Evolutionary conservation across 2,113 vertebrate genomes (phyloP).

Genomic region (Pollimyrus isidori): DNA sequence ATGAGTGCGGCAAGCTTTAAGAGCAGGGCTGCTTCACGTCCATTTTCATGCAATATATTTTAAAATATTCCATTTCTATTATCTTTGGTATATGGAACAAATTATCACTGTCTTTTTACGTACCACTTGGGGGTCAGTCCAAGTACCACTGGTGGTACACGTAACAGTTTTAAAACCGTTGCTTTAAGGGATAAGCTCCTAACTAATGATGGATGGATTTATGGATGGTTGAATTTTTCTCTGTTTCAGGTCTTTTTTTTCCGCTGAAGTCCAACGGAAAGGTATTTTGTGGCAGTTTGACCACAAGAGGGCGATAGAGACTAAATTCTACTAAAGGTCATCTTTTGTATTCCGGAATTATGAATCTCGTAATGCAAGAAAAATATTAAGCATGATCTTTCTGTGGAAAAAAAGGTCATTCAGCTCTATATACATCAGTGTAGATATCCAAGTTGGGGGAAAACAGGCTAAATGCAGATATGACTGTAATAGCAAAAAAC

Average conservation of each 20-base stretch:
- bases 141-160: no score
- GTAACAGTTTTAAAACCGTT: not conserved
- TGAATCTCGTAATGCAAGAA: not conserved
- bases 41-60: not conserved
- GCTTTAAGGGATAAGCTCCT: not conserved
- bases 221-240: not conserved
- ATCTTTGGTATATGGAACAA: not conserved
- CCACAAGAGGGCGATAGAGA: not conserved
- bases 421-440: not conserved
- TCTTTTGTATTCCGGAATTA: not conserved
- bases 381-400: not conserved
- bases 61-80: not conserved
- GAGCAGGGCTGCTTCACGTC: not conserved
- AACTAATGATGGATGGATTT: not conserved
- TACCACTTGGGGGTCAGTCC: not conserved
- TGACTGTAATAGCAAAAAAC: no score
- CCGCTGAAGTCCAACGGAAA: not conserved
- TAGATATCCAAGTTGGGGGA: not conserved
- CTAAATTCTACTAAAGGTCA: not conserved
- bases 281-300: not conserved
- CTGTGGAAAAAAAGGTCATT: not conserved
- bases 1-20: not conserved
- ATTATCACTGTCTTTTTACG: not conserved
- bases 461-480: not conserved
- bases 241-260: not conserved